Base-by-base conservation (phyloP, 1,140 invertebrate species). In the Mycetomoellerius zeteki region DNA sequence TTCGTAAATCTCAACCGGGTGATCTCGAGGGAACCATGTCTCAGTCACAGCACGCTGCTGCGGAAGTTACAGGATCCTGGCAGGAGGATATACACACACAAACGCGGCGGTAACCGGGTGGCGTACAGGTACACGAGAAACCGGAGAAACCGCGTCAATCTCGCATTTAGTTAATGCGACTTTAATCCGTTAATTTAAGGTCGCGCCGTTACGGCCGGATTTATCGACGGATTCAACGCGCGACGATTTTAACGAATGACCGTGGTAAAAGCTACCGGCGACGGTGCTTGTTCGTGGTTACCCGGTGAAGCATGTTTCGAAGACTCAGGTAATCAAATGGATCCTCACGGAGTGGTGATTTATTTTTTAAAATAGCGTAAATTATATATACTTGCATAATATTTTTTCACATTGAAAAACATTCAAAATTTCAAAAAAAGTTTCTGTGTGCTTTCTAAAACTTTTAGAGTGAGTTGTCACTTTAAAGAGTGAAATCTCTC, bases 1-100 rank as follows among this genome's bases (percentile, higher is more conserved):
- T 93, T 92, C 92, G 94, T 94, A 95, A 95, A 95, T 95, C 94
- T 93, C 92, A 89, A 89, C 87, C 90, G 85, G 65, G 86, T 75
- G 81, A 90, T 93, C 94, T 91, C 93, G 71, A 62, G 94, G 91
- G 94, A 87, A 91, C 93, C 89, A 94, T 94, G 94, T 93, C 93
- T 94, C 94, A 94, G 94, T 95, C 93, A 94, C 94, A 94, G 89
- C 80, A 75, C 90, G 80, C 89, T 92, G 88, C 89, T 91, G 90
- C 91, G 47, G 69, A 72, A 93, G 92, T 94, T 94, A 94, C 93
- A 93, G 91, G 80, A 64, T 84, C 62, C 84, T 75, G 37, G 24
- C 37, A 82, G 24, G 37, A 60, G 24, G n/a, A 37, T 37, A 14
- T 21, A 37, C 47, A 12, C 72, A 81, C 33, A 65, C 37, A 56